Percentiles rank a stretch among this genome's conserved stretches.
Evolutionary conservation across 2,113 vertebrate species (phyloP).

Genomic region (Pachypanchax playfairii): DNA sequence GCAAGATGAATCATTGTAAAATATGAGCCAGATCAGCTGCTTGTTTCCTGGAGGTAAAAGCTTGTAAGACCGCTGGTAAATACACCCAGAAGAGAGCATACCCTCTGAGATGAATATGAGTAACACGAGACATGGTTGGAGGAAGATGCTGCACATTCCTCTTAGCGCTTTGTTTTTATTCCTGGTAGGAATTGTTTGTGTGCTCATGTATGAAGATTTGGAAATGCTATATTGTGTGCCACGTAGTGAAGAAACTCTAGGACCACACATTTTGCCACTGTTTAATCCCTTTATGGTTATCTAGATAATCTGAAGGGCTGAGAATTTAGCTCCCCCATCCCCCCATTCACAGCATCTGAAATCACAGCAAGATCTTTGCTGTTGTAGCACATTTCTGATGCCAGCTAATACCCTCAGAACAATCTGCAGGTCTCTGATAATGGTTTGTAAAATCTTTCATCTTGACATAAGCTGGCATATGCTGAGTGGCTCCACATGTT

Average conservation of each 20-base stretch:
- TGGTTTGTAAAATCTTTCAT: slow-evolving; percentile 76
- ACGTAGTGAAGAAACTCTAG: slow-evolving; percentile 26
- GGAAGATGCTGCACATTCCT: slow-evolving; percentile 23
- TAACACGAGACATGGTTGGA: slow-evolving; percentile 32
- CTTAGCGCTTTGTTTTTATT: background rate
- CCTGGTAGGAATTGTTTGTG: slow-evolving; percentile 12
- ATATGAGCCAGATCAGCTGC: slow-evolving; percentile 69
- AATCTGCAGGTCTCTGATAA: slow-evolving; percentile 74
- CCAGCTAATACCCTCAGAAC: slow-evolving; percentile 70
- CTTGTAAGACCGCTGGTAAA: slow-evolving; percentile 71
- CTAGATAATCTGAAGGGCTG: slow-evolving; percentile 63
- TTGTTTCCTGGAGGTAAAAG: slow-evolving; percentile 75
- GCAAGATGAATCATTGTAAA: slow-evolving; percentile 76
- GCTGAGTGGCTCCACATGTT: slow-evolving; percentile 76
- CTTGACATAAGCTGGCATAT: slow-evolving; percentile 78
- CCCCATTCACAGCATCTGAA: slow-evolving; percentile 46
- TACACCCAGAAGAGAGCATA: slow-evolving; percentile 69
- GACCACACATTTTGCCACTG: slow-evolving; percentile 47
- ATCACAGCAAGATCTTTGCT: slow-evolving; percentile 74
- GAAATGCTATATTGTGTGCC: background rate
- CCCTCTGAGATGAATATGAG: slow-evolving; percentile 61
- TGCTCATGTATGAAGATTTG: background rate
- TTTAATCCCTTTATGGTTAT: slow-evolving; percentile 59
- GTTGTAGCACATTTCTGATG: slow-evolving; percentile 68
- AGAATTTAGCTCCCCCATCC: slow-evolving; percentile 36